Evolutionary conservation across 2,888 invertebrate species (phyloP).

Genomic region (Agriopis marginaria): DNA sequence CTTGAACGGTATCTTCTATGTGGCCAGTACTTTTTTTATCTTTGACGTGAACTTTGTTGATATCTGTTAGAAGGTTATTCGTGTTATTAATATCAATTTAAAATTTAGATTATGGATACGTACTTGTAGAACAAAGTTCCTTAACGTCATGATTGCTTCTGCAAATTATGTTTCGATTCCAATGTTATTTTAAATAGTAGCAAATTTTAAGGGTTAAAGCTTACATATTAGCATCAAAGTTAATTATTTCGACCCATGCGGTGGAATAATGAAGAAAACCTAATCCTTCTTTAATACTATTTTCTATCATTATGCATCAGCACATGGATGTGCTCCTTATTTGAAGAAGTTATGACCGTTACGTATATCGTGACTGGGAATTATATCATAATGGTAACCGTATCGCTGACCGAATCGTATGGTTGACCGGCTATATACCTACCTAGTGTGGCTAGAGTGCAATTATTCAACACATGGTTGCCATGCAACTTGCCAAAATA

Average conservation of each 20-base stretch:
- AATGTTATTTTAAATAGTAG: no score
- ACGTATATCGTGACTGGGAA: conserved; percentile 46
- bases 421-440: conserved; percentile 38
- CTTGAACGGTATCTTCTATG: conserved; percentile 6
- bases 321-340: conserved; percentile 13
- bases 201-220: no score
- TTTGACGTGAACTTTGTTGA: conserved; percentile 18
- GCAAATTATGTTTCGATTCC: not conserved
- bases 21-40: conserved; percentile 7
- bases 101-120: not conserved
- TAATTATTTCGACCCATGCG: no score
- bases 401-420: conserved; percentile 47
- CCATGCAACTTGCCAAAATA: not conserved
- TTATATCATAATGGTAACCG: conserved; percentile 43
- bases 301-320: not conserved
- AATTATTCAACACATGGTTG: conserved; percentile 1
- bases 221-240: no score
- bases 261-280: not conserved
- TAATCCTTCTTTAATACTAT: not conserved
- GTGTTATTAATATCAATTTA: not conserved
- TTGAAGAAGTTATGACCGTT: conserved; percentile 46
- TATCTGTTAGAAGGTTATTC: conserved; percentile 7
- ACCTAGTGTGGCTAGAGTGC: not conserved
- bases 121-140: no score
- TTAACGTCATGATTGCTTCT: not conserved